These are phyloP conservation scores for Apeltes quadracus DNA, from an alignment of 2,113 vertebrate genomes.

Conservation along the genomic window DNA sequence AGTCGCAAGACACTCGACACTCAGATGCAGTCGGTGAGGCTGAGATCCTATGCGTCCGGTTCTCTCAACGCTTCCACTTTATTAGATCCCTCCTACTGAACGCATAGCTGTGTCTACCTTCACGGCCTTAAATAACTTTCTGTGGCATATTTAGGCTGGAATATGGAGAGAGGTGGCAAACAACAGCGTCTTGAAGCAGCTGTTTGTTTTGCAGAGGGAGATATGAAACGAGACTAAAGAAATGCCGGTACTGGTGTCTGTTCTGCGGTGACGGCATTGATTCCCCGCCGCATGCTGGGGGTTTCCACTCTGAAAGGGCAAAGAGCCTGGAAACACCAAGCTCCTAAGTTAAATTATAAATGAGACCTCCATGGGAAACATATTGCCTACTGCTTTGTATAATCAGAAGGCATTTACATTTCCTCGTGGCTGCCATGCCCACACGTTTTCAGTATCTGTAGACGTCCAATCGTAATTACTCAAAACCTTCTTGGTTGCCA, in stretches of 20 bases:
- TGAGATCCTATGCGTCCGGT: background rate
- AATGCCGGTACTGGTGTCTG: constrained; percentile 39
- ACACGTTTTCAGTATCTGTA: background rate
- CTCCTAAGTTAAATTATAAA: constrained; percentile 79
- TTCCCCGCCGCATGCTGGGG: constrained; percentile 73
- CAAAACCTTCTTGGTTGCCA: background rate
- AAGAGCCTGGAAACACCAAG: constrained; percentile 72
- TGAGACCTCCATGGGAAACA: constrained; percentile 73
- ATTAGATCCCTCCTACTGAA: constrained; percentile 29
- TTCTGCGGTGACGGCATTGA: constrained; percentile 67
- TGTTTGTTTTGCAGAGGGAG: constrained; percentile 7
- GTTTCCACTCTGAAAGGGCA: constrained; percentile 78
- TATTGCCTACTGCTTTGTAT: constrained; percentile 56
- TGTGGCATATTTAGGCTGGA: constrained; percentile 41
- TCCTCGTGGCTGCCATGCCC: constrained; percentile 3
- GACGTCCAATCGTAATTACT: background rate
- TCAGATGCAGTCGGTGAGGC: too few species aligned
- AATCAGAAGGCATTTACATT: constrained; percentile 58
- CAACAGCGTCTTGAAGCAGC: constrained; percentile 19
- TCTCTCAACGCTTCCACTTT: constrained; percentile 3
- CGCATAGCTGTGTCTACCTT: constrained; percentile 27
- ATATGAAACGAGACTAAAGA: background rate
- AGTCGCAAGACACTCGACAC: too few species aligned
- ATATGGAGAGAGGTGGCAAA: constrained; percentile 23
- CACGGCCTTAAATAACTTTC: constrained; percentile 43